phyloP scores from a whole-genome alignment of 2,888 invertebrate species.

The Euplagia quadripunctaria region DNA sequence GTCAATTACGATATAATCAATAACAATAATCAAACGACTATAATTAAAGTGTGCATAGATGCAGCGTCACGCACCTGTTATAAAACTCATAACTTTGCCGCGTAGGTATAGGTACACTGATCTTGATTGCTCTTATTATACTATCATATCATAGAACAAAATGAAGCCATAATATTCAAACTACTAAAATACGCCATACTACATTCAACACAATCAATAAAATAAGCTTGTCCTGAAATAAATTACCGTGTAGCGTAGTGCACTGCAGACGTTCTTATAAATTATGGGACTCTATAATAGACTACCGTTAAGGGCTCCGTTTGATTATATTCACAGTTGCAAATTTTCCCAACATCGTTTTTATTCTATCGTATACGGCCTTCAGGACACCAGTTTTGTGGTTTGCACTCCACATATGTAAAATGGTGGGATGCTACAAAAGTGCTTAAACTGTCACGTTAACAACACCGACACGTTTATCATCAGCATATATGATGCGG shows the following conservation, averaged over 20 bases:
- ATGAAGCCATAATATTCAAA: background rate
- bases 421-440: background rate
- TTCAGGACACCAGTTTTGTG: too few relatives aligned
- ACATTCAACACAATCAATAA: constrained; percentile 50
- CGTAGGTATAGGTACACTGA: constrained; percentile 54
- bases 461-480: constrained; percentile 32
- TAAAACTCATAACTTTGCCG: constrained; percentile 57
- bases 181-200: background rate
- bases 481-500: constrained; percentile 44
- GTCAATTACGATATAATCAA: constrained; percentile 40
- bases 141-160: constrained; percentile 48
- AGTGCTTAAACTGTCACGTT: constrained; percentile 7
- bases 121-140: constrained; percentile 43
- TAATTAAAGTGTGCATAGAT: constrained; percentile 48
- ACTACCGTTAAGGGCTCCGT: constrained; percentile 44
- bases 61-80: constrained; percentile 45
- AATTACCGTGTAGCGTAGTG: constrained; percentile 58
- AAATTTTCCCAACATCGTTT: constrained; percentile 58
- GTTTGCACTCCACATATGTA: too few relatives aligned
- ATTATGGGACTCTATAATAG: constrained; percentile 63
- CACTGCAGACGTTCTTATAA: constrained; percentile 62
- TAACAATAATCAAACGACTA: constrained; percentile 50
- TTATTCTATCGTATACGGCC: too few relatives aligned
- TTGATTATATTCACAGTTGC: constrained; percentile 57
- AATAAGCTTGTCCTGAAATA: constrained; percentile 52